These are phyloP conservation scores for Ophion costatus DNA, from an alignment of 2,888 invertebrate species.

Conservation along the genomic window DNA sequence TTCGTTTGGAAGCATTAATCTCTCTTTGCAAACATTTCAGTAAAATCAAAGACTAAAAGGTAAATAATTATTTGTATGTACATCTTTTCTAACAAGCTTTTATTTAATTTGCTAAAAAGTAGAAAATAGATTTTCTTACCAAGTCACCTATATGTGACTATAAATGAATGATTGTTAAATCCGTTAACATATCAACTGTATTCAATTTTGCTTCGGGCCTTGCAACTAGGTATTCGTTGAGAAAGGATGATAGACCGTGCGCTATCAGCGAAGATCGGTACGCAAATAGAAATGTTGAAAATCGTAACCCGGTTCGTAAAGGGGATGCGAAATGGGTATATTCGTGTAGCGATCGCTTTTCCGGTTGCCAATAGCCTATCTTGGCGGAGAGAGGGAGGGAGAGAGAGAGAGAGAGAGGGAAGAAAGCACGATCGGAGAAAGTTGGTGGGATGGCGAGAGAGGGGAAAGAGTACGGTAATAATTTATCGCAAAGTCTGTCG, in stretches of 20 bases:
- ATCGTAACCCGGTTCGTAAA: constrained; percentile 4
- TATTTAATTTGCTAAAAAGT: too few species aligned
- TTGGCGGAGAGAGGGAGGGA: too few species aligned
- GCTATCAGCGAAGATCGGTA: not conserved
- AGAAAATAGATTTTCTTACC: too few species aligned
- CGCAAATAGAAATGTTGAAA: not conserved
- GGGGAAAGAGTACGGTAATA: constrained; percentile 62
- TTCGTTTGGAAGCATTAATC: too few species aligned
- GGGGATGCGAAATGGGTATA: constrained; percentile 9
- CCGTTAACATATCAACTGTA: too few species aligned
- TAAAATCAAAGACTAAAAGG: too few species aligned
- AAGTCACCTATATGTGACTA: too few species aligned
- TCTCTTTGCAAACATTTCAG: too few species aligned
- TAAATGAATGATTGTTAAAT: too few species aligned
- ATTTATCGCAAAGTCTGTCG: constrained; percentile 65
- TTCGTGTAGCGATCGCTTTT: constrained; percentile 25
- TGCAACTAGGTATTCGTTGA: not conserved
- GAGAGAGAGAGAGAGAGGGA: not conserved
- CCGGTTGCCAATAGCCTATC: not conserved
- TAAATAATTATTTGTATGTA: too few species aligned
- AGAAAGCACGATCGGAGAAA: constrained; percentile 40
- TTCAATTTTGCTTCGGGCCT: too few species aligned
- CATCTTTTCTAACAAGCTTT: too few species aligned
- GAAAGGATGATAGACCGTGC: not conserved
- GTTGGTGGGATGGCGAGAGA: constrained; percentile 41